A percentile compares a stretch with the other conserved stretches of the same genome.
These are phyloP conservation scores for Nephrotoma guestfalica DNA, from an alignment of 2,888 invertebrate genomes.

Conservation along the genomic window DNA sequence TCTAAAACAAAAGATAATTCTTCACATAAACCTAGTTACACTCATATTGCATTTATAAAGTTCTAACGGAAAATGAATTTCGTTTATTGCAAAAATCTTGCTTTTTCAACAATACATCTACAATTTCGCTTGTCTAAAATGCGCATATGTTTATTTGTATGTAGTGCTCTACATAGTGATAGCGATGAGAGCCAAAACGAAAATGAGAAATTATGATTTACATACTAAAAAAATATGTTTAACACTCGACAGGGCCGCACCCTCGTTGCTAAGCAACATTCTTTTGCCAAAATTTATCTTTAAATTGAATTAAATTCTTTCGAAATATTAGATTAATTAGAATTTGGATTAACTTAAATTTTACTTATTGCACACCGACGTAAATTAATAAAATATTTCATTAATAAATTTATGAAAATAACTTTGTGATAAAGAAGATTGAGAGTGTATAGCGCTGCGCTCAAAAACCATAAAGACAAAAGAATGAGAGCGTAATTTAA, in stretches of 20 bases:
- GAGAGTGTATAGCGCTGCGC: background rate
- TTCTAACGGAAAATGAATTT: background rate
- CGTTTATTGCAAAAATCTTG: background rate
- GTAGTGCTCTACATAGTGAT: background rate
- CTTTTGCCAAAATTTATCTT: background rate
- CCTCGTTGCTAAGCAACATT: slow-evolving; percentile 13
- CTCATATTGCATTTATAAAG: background rate
- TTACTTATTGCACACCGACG: background rate
- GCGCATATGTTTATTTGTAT: background rate
- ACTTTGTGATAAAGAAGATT: background rate
- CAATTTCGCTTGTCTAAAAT: background rate
- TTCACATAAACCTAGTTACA: background rate
- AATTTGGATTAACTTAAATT: background rate
- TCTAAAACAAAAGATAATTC: background rate
- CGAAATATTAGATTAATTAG: background rate
- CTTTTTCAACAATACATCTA: background rate
- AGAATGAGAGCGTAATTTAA: background rate
- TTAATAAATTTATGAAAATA: background rate
- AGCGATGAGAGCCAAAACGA: background rate
- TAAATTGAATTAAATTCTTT: background rate
- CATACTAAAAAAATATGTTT: background rate
- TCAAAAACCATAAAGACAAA: background rate
- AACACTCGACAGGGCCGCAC: slow-evolving; percentile 11
- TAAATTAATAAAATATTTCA: background rate
- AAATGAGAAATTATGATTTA: background rate